phyloP scores from a whole-genome alignment of 2,797 vertebrate genomes.

The Myotis daubentonii region DNA sequence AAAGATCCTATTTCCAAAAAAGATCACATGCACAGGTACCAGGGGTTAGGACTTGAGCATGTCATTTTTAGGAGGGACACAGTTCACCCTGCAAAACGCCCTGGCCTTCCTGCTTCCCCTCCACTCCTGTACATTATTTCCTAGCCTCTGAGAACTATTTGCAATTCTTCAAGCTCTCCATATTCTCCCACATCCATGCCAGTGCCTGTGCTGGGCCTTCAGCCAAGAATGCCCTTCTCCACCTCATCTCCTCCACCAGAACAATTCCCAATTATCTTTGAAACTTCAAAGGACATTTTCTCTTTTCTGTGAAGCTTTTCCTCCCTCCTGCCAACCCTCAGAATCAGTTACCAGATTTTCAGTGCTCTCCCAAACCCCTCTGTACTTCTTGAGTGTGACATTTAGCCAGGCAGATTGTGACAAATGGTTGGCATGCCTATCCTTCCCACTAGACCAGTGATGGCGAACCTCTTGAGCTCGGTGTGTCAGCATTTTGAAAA shows the following conservation, averaged over 20 bases:
- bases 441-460: not conserved
- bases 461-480: too few species aligned
- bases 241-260: not conserved
- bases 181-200: not conserved
- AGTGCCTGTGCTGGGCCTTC: fast-evolving
- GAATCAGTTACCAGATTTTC: not conserved
- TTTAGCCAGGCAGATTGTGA: not conserved
- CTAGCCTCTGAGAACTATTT: not conserved
- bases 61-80: not conserved
- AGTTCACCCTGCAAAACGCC: not conserved
- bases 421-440: not conserved
- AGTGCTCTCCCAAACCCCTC: not conserved
- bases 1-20: slow-evolving; percentile 7
- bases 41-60: not conserved
- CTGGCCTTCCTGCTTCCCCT: not conserved
- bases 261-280: not conserved
- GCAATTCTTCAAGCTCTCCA: not conserved
- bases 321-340: not conserved
- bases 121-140: too few species aligned
- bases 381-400: not conserved
- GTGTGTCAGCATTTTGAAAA: too few species aligned
- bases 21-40: not conserved
- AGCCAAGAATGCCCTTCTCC: not conserved
- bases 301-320: not conserved
- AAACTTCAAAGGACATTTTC: not conserved